These are phyloP conservation scores for Lates japonicus DNA, from an alignment of 2,797 vertebrate genomes.

Conservation along the genomic window DNA sequence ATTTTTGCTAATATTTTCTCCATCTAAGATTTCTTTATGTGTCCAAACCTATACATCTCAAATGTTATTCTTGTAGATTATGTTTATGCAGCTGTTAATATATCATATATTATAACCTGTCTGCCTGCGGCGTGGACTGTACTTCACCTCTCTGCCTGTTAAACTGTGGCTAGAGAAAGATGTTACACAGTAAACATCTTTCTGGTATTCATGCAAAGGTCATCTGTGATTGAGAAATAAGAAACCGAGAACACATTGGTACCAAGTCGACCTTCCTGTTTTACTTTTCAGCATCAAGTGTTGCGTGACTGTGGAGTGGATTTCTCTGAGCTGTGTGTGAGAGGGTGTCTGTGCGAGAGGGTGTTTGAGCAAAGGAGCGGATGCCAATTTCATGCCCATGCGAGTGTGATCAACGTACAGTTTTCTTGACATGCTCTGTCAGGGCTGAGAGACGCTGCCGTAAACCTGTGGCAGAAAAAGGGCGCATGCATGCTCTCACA, in stretches of 20 bases:
- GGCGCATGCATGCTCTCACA: slow-evolving; percentile 19
- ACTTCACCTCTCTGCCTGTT: background rate
- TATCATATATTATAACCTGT: background rate
- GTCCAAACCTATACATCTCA: background rate
- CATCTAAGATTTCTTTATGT: background rate
- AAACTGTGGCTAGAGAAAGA: slow-evolving; percentile 34
- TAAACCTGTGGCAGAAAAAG: slow-evolving; percentile 48
- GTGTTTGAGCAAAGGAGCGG: slow-evolving; percentile 30
- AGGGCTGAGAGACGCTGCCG: slow-evolving; percentile 45
- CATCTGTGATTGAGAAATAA: slow-evolving; percentile 42
- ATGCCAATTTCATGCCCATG: slow-evolving; percentile 52
- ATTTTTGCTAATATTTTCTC: background rate
- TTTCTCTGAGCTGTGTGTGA: slow-evolving; percentile 35
- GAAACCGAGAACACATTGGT: slow-evolving; percentile 21
- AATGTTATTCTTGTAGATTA: background rate
- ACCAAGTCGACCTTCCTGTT: slow-evolving; percentile 54
- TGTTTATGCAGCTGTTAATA: background rate
- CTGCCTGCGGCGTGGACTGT: background rate
- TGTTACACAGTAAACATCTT: slow-evolving; percentile 30
- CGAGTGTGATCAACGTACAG: slow-evolving; percentile 60
- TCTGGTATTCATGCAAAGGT: slow-evolving; percentile 44
- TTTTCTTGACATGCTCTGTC: slow-evolving; percentile 49
- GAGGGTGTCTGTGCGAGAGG: slow-evolving; percentile 16
- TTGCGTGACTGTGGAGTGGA: slow-evolving; percentile 60
- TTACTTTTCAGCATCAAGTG: slow-evolving; percentile 46